Base-by-base conservation (phyloP, 2,797 vertebrate species). In the Manis crassicaudata region DNA sequence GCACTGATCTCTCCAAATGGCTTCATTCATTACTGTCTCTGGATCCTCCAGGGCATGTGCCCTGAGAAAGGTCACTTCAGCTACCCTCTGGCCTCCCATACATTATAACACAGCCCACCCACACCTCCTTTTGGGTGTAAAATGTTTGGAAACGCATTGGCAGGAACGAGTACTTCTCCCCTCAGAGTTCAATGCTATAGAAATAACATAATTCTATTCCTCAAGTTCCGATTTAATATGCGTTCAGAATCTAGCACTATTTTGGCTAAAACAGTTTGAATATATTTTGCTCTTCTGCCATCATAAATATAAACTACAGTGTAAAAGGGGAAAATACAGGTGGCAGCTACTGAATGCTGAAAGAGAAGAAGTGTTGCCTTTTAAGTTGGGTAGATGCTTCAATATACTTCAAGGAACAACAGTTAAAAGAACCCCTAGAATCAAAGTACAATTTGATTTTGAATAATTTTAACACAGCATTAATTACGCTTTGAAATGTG, bases 1-100 rank as follows among this genome's bases (percentile, higher is more conserved):
- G 97, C 98, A 98, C 94, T 96, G 98, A 98, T 98, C 98, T 98
- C 97, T 98, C 98, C 96, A 98, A 98, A 98, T 98, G 98, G 98
- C 98, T 99, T 98, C 98, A 98, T 98, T 99, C 98, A 98, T 98
- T 98, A 98, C 98, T 98, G 97, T 98, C 94, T 23, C 97, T 98
- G 97, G 98, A 97, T 98, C 98, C 98, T 98, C 97, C 92, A 93
- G 97, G 97, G 95, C 97, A 97, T 97, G 97, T 98, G 11, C 97
- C 96, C 98, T 95, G 56, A 90, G 60, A 90, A 97, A 96, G 96
- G 95, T 98, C 95, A 94, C 94, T 81, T 60, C 32, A 94, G 96
- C 86, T 82, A 86, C 60, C 81, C 35, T 75, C 7, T 16, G 96
- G 94, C 29, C 89, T 97, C 95, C 67, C 92, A 89, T 67, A 96